These are phyloP conservation scores for Pavo muticus DNA, from an alignment of 2,113 vertebrate genomes.

Conservation along the genomic window DNA sequence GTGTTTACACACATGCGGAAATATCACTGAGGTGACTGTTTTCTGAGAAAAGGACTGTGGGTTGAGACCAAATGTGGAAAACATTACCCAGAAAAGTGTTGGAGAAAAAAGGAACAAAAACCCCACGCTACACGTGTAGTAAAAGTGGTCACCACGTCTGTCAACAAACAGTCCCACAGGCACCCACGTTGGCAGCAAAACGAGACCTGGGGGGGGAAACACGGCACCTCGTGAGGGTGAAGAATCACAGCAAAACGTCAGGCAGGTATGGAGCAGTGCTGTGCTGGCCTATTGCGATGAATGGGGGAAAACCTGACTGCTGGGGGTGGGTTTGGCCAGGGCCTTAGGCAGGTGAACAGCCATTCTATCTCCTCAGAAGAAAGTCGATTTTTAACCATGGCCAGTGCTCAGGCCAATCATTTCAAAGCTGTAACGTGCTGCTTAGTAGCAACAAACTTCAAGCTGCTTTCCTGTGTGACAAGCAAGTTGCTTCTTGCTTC, in stretches of 20 bases:
- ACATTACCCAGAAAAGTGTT: constrained; percentile 43
- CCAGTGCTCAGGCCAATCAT: neutral
- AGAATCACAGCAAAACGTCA: neutral
- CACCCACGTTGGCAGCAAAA: neutral
- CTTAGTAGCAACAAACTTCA: neutral
- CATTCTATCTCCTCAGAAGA: neutral
- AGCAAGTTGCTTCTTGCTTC: constrained; percentile 56
- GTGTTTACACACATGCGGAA: constrained; percentile 37
- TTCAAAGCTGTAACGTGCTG: neutral
- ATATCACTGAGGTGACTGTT: constrained; percentile 23
- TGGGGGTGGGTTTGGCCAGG: neutral
- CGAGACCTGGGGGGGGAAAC: neutral
- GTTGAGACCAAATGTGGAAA: constrained; percentile 41
- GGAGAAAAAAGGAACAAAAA: constrained; percentile 32
- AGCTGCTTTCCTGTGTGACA: neutral
- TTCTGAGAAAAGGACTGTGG: constrained; percentile 53
- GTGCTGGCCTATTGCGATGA: accelerated
- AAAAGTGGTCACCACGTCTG: neutral
- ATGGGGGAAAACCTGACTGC: neutral
- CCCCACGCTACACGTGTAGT: neutral
- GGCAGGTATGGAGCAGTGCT: neutral
- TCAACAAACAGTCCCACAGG: neutral
- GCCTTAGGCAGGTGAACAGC: neutral
- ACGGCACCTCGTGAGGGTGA: neutral
- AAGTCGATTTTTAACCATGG: neutral